Conservation (phyloP, 92 coral and sea anemone species). For the Palythoa grandiflora region DNA sequence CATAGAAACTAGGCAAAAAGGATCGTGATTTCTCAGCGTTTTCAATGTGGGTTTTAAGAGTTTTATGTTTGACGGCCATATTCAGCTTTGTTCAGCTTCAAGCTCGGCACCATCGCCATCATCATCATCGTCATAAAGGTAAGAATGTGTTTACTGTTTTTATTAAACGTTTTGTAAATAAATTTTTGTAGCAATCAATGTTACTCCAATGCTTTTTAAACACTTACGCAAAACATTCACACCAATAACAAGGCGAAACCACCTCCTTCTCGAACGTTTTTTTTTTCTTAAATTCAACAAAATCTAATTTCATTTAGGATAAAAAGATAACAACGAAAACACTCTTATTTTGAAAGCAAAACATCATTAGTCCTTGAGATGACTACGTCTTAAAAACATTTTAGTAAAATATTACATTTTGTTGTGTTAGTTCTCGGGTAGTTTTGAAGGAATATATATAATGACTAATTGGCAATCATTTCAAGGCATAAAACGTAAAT, state of each 20-base stretch:
- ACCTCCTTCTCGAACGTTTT: no score
- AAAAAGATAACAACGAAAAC: background rate
- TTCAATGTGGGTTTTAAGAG: slow-evolving; percentile 32
- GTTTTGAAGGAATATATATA: background rate
- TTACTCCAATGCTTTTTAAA: background rate
- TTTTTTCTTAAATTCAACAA: no score
- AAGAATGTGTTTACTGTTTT: background rate
- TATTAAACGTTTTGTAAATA: slow-evolving; percentile 26
- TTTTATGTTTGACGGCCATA: background rate
- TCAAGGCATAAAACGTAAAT: background rate
- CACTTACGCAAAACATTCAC: background rate
- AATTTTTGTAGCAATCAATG: background rate
- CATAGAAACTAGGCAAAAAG: background rate
- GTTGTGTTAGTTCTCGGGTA: background rate
- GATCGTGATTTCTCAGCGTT: background rate
- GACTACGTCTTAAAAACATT: background rate
- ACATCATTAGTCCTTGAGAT: background rate
- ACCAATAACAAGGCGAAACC: background rate
- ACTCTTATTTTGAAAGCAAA: background rate
- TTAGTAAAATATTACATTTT: background rate
- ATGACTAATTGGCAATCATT: background rate
- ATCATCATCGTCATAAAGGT: slow-evolving; percentile 25
- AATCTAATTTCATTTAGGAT: background rate
- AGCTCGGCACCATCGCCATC: background rate
- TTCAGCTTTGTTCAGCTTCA: slow-evolving; percentile 3